Conservation (phyloP, 1,140 invertebrate species). For the Helicorthomorpha holstii region DNA sequence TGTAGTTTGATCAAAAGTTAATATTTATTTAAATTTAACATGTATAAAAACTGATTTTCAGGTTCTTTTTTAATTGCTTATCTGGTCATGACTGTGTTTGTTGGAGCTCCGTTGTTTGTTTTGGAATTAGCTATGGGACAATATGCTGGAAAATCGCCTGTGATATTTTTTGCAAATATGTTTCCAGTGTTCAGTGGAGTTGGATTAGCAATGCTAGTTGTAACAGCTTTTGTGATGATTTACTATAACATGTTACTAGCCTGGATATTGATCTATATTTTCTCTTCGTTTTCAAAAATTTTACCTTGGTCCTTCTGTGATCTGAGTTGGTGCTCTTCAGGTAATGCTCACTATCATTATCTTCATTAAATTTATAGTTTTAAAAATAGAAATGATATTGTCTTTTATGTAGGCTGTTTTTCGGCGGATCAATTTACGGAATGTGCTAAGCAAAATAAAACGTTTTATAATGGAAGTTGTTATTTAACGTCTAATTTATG, state of each 20-base stretch:
- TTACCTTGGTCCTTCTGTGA: constrained; percentile 63
- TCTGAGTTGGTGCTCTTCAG: constrained; percentile 49
- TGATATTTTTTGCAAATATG: constrained; percentile 29
- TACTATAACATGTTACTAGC: constrained; percentile 74
- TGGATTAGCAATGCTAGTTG: constrained; percentile 65
- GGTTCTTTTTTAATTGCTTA: constrained; percentile 68
- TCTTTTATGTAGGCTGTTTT: constrained; percentile 5
- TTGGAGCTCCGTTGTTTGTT: constrained; percentile 70
- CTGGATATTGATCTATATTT: constrained; percentile 68
- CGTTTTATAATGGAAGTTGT: not conserved
- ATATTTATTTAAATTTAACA: not conserved
- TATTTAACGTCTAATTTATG: not conserved
- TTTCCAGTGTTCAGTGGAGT: constrained; percentile 34
- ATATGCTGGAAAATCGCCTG: constrained; percentile 50
- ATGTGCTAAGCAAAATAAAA: not conserved
- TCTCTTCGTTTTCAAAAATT: constrained; percentile 45
- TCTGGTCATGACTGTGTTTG: constrained; percentile 64
- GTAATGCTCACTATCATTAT: constrained; percentile 31
- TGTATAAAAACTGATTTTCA: constrained; percentile 15
- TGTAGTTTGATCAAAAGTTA: not conserved
- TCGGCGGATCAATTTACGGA: not conserved
- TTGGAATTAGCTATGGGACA: constrained; percentile 66
- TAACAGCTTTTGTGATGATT: constrained; percentile 62
- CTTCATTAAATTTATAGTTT: not conserved
- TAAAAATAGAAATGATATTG: constrained; percentile 4